Evolutionary conservation across 2,113 vertebrate genomes (phyloP).

Genomic region (Macroglossus sobrinus): DNA sequence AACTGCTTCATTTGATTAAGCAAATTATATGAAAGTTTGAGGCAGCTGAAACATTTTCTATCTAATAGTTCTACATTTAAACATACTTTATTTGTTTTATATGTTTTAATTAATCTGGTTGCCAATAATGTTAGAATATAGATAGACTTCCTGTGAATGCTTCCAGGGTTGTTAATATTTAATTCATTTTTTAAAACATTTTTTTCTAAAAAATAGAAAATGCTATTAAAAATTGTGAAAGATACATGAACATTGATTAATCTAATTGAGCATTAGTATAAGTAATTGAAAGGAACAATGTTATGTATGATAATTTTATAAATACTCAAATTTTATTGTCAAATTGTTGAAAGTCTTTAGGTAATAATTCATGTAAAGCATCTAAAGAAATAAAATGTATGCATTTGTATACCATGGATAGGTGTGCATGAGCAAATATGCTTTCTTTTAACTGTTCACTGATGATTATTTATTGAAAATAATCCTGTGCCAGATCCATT

Average conservation of each 20-base stretch:
- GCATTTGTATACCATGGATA: neutral
- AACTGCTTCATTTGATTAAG: neutral
- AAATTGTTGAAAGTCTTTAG: neutral
- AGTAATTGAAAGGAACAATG: neutral
- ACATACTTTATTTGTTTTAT: neutral
- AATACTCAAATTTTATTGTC: conserved; percentile 7
- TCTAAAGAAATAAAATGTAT: neutral
- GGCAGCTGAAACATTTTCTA: neutral
- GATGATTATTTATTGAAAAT: neutral
- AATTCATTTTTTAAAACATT: neutral
- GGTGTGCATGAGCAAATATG: neutral
- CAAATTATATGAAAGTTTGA: neutral
- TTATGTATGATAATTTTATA: neutral
- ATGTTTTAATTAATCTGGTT: neutral
- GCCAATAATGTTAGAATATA: neutral
- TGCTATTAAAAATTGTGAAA: neutral
- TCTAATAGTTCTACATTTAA: neutral
- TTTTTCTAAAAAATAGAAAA: neutral
- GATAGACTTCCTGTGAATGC: neutral
- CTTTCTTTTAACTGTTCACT: neutral
- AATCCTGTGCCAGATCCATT: neutral
- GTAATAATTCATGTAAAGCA: neutral
- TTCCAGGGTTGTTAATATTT: neutral
- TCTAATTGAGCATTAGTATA: neutral
- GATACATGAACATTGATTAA: neutral